Evolutionary conservation across 2,888 invertebrate genomes (phyloP), one percentile per base, ranked within the genome.

Genomic region (Danaus chrysippus): DNA sequence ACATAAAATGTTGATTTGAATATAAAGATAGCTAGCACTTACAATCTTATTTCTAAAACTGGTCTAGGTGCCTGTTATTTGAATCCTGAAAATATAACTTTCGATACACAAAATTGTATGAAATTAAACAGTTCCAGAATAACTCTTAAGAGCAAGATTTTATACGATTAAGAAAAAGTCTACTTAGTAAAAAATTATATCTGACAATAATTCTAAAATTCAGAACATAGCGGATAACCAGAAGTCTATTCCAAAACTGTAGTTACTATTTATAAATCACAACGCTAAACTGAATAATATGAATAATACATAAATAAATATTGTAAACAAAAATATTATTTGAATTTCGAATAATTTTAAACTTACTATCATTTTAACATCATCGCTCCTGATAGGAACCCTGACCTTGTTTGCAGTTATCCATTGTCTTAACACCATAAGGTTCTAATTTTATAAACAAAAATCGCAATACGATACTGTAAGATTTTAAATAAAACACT

Each of bases 281-380:
- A 34, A 34, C 23, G 23, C 6, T 34, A 34, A 34, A 34, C 23
- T 34, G 23, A 34, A 34, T 34, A 34, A 34, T 34, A 46, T 15
- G 9, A 44, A n/a, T n/a, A 46, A 10, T 34, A 3, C 1, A n/a
- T 42, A 15, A 42, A 15, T 42, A 17, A 52, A 17, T 8, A 49
- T 15, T 13, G 15, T 6, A 17, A 9, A n/a, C 10, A n/a, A 12
- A 41, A 41, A 10, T 53, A 12, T 17, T 44, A 46, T 13, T 23
- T 23, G 23, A 55, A 62, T 53, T 56, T 34, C 2, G 49, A 59
- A 63, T 63, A 58, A 54, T 57, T 54, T 49, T 13, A 13, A 52
- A 70, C 71, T 70, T 70, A 70, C 71, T 42, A 59, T 65, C 81
- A 82, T 85, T 78, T 87, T 88, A 82, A 86, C 83, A 86, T 84